These are phyloP conservation scores for Bostrychus sinensis DNA, from an alignment of 2,113 vertebrate species.

Conservation along the genomic window DNA sequence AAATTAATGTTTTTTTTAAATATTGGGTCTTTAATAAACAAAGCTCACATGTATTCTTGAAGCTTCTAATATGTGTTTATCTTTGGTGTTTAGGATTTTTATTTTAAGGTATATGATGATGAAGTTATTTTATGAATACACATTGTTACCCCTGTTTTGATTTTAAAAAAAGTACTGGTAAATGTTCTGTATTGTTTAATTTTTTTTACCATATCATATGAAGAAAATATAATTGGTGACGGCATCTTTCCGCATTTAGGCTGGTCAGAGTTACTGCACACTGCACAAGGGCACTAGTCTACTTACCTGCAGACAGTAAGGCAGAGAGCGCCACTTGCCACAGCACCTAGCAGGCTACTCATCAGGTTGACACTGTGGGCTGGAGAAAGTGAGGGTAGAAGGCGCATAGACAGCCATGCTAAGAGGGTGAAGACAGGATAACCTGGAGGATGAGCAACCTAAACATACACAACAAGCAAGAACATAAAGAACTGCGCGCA, in stretches of 20 bases:
- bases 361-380: slow-evolving; percentile 91
- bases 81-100: too few species aligned
- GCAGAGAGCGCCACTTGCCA: slow-evolving; percentile 87
- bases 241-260: too few species aligned
- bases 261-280: neutral
- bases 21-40: too few species aligned
- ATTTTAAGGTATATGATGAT: too few species aligned
- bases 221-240: too few species aligned
- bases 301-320: slow-evolving; percentile 91
- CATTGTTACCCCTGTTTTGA: too few species aligned
- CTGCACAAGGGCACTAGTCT: neutral
- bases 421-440: slow-evolving; percentile 94
- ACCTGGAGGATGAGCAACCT: slow-evolving; percentile 97
- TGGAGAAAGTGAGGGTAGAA: slow-evolving; percentile 83
- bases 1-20: neutral
- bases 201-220: too few species aligned
- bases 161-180: too few species aligned
- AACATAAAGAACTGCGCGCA: neutral
- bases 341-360: slow-evolving; percentile 85
- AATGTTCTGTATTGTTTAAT: too few species aligned
- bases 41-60: too few species aligned
- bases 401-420: slow-evolving; percentile 77
- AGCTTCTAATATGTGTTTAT: too few species aligned
- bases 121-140: too few species aligned
- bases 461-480: slow-evolving; percentile 10